phyloP scores from a whole-genome alignment of 2,113 vertebrate genomes.

The Spea bombifrons region DNA sequence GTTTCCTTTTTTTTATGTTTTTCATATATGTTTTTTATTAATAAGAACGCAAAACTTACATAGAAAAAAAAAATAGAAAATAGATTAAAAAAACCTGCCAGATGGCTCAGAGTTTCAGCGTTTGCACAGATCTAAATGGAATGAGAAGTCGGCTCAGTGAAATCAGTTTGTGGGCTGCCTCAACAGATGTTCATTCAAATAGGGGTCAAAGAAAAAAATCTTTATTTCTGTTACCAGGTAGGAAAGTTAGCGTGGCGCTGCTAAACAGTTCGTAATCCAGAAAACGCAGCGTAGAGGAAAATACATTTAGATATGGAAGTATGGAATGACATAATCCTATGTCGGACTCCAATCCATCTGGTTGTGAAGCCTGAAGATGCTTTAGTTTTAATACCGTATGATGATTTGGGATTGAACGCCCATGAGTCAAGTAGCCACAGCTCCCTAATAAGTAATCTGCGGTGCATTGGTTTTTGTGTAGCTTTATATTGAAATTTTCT shows the following conservation, averaged over 20 bases:
- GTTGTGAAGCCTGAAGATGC: no score
- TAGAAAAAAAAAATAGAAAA: neutral
- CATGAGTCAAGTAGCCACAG: no score
- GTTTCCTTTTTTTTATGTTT: conserved; percentile 12
- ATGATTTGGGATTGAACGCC: no score
- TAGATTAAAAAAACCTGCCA: conserved; percentile 19
- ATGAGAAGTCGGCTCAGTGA: conserved; percentile 31
- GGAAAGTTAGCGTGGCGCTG: neutral
- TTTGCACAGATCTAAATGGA: conserved; percentile 14
- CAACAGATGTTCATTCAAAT: conserved; percentile 41
- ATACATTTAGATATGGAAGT: no score
- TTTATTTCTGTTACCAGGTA: conserved; percentile 18
- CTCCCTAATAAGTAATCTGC: no score
- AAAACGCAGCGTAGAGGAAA: no score
- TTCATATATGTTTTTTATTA: conserved; percentile 1
- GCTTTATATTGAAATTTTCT: no score
- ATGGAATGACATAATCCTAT: no score
- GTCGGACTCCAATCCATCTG: no score
- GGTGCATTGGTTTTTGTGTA: no score
- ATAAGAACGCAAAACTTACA: conserved; percentile 12
- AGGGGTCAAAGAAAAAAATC: conserved; percentile 28
- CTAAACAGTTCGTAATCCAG: no score
- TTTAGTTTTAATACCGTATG: no score
- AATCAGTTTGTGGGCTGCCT: conserved; percentile 36
- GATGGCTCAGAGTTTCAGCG: conserved; percentile 31